A percentile compares a stretch with the other conserved stretches of the same genome.
phyloP scores from a whole-genome alignment of 2,888 invertebrate genomes.

The Brenthis hecate region DNA sequence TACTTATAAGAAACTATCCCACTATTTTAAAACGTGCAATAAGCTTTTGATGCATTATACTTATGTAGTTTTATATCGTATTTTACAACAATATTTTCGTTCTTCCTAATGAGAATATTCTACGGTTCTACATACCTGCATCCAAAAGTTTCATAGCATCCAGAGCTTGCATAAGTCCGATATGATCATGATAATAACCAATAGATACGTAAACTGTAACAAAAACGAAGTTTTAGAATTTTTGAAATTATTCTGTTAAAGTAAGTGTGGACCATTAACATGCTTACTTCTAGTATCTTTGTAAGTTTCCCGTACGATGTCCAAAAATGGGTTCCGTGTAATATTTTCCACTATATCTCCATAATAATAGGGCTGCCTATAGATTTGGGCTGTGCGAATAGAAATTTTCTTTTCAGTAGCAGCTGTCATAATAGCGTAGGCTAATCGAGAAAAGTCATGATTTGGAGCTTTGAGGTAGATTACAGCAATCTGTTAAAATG shows the following conservation, averaged over 20 bases:
- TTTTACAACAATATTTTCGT: too few species aligned
- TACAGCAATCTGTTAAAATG: conserved; percentile 86
- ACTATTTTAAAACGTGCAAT: too few species aligned
- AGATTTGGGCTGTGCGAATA: conserved; percentile 81
- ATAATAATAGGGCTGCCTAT: conserved; percentile 85
- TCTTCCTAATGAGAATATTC: too few species aligned
- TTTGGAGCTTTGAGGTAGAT: conserved; percentile 91
- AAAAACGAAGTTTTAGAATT: conserved; percentile 20
- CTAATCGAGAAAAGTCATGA: conserved; percentile 89
- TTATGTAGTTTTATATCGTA: too few species aligned
- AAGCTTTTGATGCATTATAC: too few species aligned
- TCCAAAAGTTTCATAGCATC: conserved; percentile 91
- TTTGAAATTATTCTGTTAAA: not conserved
- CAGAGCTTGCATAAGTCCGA: conserved; percentile 94
- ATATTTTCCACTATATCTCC: conserved; percentile 85
- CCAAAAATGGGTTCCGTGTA: conserved; percentile 91
- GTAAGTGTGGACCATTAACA: not conserved
- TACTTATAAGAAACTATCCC: not conserved
- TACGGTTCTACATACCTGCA: conserved; percentile 67
- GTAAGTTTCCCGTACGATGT: conserved; percentile 91
- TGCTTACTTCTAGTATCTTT: conserved; percentile 93
- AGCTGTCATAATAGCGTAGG: conserved; percentile 88
- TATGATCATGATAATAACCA: conserved; percentile 94
- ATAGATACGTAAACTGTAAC: conserved; percentile 94
- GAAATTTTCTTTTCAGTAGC: conserved; percentile 87